Conservation (phyloP, 2,113 vertebrate genomes). For the Nibea coibor region DNA sequence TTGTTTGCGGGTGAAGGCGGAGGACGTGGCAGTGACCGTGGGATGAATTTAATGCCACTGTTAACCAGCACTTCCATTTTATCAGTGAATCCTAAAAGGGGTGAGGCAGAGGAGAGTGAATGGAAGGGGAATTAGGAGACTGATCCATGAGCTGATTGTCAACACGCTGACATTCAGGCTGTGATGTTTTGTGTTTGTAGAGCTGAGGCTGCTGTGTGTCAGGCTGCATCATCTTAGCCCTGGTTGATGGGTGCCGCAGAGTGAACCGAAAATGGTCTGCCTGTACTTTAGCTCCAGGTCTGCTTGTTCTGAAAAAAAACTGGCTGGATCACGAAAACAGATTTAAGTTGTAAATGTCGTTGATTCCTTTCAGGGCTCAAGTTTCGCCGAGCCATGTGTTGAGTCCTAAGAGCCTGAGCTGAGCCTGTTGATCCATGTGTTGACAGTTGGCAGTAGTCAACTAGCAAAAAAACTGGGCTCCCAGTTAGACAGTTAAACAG, state of each 20-base stretch:
- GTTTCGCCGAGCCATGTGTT: slow-evolving; percentile 13
- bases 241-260: not conserved
- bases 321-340: not conserved
- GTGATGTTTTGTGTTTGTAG: not conserved
- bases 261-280: not conserved
- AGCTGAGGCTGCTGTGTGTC: not conserved
- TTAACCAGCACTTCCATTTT: not conserved
- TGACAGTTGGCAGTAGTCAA: not conserved
- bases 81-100: not conserved
- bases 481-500: not conserved
- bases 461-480: not conserved
- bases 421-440: not conserved
- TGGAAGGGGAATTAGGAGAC: not conserved
- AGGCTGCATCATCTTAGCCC: not conserved
- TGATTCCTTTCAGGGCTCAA: not conserved
- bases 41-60: not conserved
- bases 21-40: not conserved
- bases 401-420: not conserved
- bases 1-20: not conserved
- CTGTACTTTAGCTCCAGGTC: not conserved
- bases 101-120: not conserved
- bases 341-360: not conserved
- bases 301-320: not conserved
- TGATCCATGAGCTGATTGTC: slow-evolving; percentile 17
- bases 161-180: not conserved